These are phyloP conservation scores for Gulo gulo DNA, from an alignment of 2,113 vertebrate species.

Conservation along the genomic window DNA sequence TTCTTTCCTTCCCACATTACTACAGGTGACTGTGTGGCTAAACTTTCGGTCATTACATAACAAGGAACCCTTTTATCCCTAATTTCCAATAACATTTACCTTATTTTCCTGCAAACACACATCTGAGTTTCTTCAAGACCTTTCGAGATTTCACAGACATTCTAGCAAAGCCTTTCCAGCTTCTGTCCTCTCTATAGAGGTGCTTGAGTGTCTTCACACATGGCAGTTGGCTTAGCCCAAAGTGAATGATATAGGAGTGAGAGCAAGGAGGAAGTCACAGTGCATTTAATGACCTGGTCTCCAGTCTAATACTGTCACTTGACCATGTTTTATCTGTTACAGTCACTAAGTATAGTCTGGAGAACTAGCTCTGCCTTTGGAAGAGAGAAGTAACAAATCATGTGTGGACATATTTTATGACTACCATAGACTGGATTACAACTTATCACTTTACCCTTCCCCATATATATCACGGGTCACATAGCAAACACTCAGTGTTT, in stretches of 20 bases:
- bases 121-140: background rate
- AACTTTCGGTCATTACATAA: background rate
- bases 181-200: background rate
- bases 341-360: background rate
- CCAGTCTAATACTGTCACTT: background rate
- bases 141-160: background rate
- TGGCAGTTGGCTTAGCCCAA: background rate
- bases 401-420: background rate
- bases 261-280: background rate
- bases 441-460: background rate
- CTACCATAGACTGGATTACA: background rate
- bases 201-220: background rate
- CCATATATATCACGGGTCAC: background rate
- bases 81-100: background rate
- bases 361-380: background rate
- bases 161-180: background rate
- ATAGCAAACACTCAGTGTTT: background rate
- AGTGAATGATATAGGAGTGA: background rate
- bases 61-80: background rate
- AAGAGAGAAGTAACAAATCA: background rate
- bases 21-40: background rate
- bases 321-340: background rate
- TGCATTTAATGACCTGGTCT: background rate
- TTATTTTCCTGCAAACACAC: background rate
- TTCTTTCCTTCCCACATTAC: background rate